Conservation (phyloP, 2,113 vertebrate species). For the Grus americana region DNA sequence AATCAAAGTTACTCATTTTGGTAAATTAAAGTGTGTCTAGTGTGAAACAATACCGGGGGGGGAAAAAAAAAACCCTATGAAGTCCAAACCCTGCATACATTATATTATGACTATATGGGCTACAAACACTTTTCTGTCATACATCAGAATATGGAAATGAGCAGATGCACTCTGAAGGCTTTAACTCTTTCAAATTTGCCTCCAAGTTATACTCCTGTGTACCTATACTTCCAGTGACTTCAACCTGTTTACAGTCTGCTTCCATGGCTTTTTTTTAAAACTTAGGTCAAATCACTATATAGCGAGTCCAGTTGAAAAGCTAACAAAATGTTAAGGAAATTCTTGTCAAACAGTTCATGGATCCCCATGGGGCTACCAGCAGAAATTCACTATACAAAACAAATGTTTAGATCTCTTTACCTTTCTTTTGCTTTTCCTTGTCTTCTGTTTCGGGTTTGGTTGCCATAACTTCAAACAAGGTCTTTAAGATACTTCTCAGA, state of each 20-base stretch:
- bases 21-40: neutral
- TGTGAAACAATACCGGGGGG: neutral
- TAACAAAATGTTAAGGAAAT: neutral
- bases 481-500: slow-evolving; percentile 95
- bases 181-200: neutral
- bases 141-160: neutral
- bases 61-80: accelerated
- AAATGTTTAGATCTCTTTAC: slow-evolving; percentile 53
- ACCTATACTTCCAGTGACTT: neutral
- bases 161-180: neutral
- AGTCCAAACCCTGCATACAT: neutral
- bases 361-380: neutral
- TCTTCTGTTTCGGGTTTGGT: slow-evolving; percentile 90
- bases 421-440: slow-evolving; percentile 87
- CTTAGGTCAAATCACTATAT: neutral
- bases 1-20: neutral
- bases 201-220: neutral
- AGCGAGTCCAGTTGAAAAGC: neutral
- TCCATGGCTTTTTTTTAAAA: neutral
- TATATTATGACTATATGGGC: neutral
- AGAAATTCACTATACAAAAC: neutral
- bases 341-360: neutral
- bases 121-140: neutral
- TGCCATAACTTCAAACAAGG: slow-evolving; percentile 97
- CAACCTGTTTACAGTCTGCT: neutral